Evolutionary conservation across 2,113 vertebrate species (phyloP).

Genomic region (Seriola aureovittata): DNA sequence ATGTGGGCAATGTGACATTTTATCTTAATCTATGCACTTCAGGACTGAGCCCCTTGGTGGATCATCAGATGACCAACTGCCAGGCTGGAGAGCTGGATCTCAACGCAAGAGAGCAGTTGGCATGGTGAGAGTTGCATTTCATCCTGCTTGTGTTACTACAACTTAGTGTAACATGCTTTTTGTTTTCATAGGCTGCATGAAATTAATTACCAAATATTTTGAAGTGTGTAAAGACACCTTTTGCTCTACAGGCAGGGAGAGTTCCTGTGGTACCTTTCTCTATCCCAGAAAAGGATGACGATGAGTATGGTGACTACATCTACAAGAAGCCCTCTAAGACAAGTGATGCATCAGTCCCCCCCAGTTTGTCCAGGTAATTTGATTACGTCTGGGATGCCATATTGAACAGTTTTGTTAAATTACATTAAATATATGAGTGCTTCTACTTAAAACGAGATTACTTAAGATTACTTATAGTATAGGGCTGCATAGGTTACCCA

Average conservation of each 20-base stretch:
- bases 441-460: background rate
- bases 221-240: background rate
- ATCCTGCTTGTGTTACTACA: background rate
- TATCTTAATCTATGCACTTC: background rate
- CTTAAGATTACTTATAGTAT: no score
- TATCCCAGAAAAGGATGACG: conserved; percentile 80
- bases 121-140: conserved; percentile 65
- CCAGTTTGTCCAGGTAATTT: conserved; percentile 74
- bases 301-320: conserved; percentile 35
- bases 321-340: conserved; percentile 49
- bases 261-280: conserved; percentile 78
- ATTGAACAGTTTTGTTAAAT: no score
- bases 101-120: conserved; percentile 69
- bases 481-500: background rate
- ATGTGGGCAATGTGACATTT: background rate
- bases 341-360: conserved; percentile 44
- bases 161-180: background rate
- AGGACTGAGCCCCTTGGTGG: conserved; percentile 68
- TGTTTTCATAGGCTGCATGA: background rate
- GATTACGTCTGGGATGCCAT: no score
- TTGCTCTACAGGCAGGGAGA: conserved; percentile 73
- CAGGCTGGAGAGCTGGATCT: conserved; percentile 72
- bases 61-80: conserved; percentile 68
- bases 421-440: no score
- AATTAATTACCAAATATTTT: background rate